These are phyloP conservation scores for Aquatica leii DNA, from an alignment of 2,888 invertebrate species.

Conservation along the genomic window DNA sequence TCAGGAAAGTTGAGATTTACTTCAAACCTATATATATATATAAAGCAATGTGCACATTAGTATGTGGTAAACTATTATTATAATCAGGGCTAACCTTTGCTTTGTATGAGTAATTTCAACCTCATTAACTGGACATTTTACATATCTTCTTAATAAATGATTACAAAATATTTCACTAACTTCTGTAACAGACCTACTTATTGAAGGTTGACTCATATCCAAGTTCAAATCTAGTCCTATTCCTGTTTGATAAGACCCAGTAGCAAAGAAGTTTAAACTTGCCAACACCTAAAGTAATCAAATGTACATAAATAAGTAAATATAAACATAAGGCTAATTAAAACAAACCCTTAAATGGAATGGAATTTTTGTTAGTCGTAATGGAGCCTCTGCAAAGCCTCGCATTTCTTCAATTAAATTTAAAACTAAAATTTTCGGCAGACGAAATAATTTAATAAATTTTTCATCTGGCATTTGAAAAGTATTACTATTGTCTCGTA, in stretches of 20 bases:
- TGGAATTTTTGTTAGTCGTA: background rate
- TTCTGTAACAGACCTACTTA: background rate
- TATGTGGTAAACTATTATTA: background rate
- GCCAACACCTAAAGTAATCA: constrained; percentile 4
- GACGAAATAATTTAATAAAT: constrained; percentile 12
- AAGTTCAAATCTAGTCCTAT: constrained; percentile 20
- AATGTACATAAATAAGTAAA: background rate
- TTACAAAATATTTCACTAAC: constrained; percentile 15
- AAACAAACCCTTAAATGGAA: constrained; percentile 5
- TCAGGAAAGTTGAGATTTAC: constrained; percentile 11
- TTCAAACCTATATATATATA: too few species aligned
- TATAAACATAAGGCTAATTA: too few species aligned
- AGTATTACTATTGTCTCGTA: background rate
- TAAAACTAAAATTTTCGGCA: background rate
- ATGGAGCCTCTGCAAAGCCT: background rate
- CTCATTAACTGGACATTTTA: constrained; percentile 13
- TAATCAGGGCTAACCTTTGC: background rate
- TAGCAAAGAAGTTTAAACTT: constrained; percentile 10
- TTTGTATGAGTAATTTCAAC: background rate
- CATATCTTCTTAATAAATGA: constrained; percentile 7
- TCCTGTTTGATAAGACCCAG: background rate
- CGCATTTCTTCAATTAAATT: constrained; percentile 10
- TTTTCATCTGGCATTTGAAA: constrained; percentile 7
- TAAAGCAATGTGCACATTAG: too few species aligned
- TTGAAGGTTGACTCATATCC: constrained; percentile 17